Evolutionary conservation across 2,888 invertebrate species (phyloP).

Genomic region (Caenorhabditis auriculariae): DNA sequence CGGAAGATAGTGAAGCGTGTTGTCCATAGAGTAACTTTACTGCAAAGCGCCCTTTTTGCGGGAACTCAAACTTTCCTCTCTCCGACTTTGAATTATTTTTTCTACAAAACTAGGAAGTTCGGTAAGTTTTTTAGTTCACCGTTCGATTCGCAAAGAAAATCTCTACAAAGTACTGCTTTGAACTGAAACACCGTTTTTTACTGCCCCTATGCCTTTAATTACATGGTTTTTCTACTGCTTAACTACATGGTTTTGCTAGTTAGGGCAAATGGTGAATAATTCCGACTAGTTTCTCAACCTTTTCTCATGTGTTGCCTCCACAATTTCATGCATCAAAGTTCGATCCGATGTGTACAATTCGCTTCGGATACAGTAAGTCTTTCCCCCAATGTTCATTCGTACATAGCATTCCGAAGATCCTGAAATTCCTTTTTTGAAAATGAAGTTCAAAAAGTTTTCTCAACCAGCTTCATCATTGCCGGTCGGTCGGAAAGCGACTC

Average conservation of each 20-base stretch:
- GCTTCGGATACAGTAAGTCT: conserved; percentile 49
- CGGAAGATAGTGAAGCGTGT: no score
- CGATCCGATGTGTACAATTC: conserved; percentile 42
- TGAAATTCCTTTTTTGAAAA: neutral
- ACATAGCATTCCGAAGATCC: conserved; percentile 28
- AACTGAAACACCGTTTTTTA: no score
- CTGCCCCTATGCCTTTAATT: no score
- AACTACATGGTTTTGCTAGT: no score
- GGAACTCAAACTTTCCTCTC: no score
- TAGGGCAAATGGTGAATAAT: neutral
- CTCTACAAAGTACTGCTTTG: no score
- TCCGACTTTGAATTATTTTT: no score
- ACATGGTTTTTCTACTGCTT: neutral
- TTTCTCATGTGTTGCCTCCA: conserved; percentile 39
- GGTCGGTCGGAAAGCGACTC: conserved; percentile 25
- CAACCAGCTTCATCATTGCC: conserved; percentile 6
- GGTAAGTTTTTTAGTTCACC: neutral
- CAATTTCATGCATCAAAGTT: conserved; percentile 43
- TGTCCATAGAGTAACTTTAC: no score
- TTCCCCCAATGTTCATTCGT: conserved; percentile 56
- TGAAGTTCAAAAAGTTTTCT: conserved; percentile 7
- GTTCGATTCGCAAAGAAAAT: neutral
- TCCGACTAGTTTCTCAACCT: conserved; percentile 9
- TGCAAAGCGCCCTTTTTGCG: no score
- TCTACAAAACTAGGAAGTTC: no score